These are phyloP conservation scores for Mungos mungo DNA, from an alignment of 2,113 vertebrate genomes.

Conservation along the genomic window DNA sequence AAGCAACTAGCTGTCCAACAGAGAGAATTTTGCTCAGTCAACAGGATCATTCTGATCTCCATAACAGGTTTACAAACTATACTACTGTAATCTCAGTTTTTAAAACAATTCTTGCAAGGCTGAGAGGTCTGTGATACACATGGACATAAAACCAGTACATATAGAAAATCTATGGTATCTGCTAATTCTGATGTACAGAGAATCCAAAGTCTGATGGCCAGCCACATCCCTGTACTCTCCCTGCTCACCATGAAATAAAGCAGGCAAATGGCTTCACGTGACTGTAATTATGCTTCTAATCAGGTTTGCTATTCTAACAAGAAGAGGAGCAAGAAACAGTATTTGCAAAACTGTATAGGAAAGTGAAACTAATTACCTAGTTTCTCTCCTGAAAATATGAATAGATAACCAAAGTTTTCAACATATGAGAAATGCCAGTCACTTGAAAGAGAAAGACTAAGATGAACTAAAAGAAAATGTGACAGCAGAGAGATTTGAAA, in stretches of 20 bases:
- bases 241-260: not conserved
- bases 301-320: not conserved
- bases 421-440: not conserved
- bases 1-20: slow-evolving; percentile 19
- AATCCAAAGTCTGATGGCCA: not conserved
- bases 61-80: not conserved
- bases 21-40: not conserved
- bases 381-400: not conserved
- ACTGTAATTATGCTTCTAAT: not conserved
- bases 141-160: not conserved
- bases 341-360: not conserved
- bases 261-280: not conserved
- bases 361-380: not conserved
- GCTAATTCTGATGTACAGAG: not conserved
- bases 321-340: not conserved
- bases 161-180: not conserved
- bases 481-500: not conserved
- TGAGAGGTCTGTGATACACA: not conserved
- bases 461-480: not conserved
- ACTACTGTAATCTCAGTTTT: not conserved
- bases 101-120: not conserved
- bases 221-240: not conserved
- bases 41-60: not conserved
- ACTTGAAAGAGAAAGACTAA: not conserved
- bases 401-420: not conserved